phyloP scores from a whole-genome alignment of 1,140 invertebrate species.

The Octopus sinensis region DNA sequence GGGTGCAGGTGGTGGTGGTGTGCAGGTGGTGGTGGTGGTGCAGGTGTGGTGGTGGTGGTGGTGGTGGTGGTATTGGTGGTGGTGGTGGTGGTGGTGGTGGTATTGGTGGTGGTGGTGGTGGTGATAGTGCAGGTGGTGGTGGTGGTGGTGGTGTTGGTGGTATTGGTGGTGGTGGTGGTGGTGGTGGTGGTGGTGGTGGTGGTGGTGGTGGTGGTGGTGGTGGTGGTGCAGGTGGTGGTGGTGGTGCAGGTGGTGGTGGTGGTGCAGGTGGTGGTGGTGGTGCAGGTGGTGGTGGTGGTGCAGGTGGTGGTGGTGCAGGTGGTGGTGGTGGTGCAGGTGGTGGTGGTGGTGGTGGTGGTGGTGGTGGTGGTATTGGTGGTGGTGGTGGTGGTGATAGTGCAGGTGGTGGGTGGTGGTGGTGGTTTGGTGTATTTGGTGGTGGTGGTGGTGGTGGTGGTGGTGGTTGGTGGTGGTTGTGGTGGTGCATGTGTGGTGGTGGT shows the following conservation, averaged over 20 bases:
- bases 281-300: conserved; percentile 11
- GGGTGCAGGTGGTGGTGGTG: conserved; percentile 5
- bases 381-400: no score
- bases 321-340: conserved; percentile 8
- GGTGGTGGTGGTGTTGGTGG: no score
- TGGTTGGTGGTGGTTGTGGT: no score
- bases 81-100: no score
- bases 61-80: no score
- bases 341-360: conserved; percentile 11
- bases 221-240: conserved; percentile 14
- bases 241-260: background rate
- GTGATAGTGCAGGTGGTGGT: no score
- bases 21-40: conserved; percentile 13
- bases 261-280: conserved; percentile 8
- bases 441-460: no score
- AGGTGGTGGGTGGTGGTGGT: no score
- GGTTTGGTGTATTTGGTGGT: no score
- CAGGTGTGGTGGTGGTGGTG: no score
- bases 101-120: no score
- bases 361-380: no score
- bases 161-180: conserved; percentile 8
- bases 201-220: conserved; percentile 14
- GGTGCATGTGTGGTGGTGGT: background rate
- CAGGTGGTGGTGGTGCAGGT: conserved; percentile 8
- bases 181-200: conserved; percentile 11